Conservation (phyloP, 2,797 vertebrate species). For the Xenops minutus region DNA sequence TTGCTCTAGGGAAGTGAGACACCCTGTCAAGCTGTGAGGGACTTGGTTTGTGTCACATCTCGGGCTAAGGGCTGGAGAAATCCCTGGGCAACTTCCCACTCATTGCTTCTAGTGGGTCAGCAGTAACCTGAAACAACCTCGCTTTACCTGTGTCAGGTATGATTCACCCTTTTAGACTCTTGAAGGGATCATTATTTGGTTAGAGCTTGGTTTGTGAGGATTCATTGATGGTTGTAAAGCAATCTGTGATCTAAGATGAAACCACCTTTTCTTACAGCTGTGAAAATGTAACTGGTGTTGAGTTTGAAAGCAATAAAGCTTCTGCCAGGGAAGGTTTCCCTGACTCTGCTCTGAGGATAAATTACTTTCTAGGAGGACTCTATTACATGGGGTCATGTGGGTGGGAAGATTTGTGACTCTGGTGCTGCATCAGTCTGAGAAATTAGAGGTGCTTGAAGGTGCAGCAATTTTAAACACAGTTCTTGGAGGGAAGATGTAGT, state of each 20-base stretch:
- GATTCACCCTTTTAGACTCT: neutral
- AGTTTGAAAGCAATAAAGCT: neutral
- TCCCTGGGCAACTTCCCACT: neutral
- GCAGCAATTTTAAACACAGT: neutral
- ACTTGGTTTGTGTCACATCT: neutral
- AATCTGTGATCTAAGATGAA: neutral
- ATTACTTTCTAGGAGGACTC: neutral
- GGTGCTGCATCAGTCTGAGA: neutral
- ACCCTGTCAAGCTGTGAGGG: neutral
- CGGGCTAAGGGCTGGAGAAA: neutral
- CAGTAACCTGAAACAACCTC: neutral
- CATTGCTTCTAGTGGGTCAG: neutral
- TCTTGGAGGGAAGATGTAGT: neutral
- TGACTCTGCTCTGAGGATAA: neutral
- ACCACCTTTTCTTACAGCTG: neutral
- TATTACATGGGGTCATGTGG: fast-evolving
- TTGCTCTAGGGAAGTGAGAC: neutral
- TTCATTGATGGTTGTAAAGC: neutral
- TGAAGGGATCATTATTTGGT: neutral
- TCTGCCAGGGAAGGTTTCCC: neutral
- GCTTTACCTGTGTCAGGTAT: neutral
- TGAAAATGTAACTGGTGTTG: neutral
- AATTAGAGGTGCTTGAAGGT: neutral
- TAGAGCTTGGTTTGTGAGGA: neutral
- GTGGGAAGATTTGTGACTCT: neutral